Conservation (phyloP, 2,797 vertebrate species). For the Lycodopsis pacificus region DNA sequence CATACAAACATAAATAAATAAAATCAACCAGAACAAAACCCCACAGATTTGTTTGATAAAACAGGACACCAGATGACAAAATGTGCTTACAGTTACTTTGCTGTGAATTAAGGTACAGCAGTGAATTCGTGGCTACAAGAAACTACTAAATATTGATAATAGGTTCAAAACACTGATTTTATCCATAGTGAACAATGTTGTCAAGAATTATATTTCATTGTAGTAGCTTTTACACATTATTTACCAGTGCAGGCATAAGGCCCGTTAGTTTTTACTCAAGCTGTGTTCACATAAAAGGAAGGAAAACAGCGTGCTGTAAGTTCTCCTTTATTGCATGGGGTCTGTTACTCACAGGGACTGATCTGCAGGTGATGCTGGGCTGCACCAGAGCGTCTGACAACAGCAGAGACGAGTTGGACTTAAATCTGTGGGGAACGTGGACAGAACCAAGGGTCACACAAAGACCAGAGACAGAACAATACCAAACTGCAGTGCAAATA, state of each 20-base stretch:
- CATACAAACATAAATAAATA: no score
- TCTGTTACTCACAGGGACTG: constrained; percentile 91
- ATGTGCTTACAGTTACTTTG: not conserved
- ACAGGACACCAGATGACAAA: not conserved
- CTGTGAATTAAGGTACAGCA: not conserved
- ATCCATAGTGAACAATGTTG: not conserved
- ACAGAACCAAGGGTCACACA: constrained; percentile 10
- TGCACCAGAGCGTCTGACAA: constrained; percentile 95
- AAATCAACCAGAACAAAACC: not conserved
- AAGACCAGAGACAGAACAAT: not conserved
- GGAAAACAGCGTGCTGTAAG: not conserved
- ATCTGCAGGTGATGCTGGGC: constrained; percentile 90
- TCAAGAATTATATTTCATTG: not conserved
- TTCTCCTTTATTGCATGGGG: not conserved
- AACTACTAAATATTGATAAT: not conserved
- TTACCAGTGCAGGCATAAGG: not conserved
- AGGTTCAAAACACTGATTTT: not conserved
- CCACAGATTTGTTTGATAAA: not conserved
- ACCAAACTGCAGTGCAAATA: not conserved
- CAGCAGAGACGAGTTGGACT: constrained; percentile 94
- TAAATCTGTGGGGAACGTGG: constrained; percentile 84
- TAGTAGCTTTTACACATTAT: not conserved
- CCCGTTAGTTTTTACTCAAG: not conserved
- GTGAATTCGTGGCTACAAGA: not conserved
- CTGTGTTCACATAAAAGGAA: not conserved